Base-by-base conservation (phyloP, 2,113 vertebrate species). In the Hippopotamus amphibius region DNA sequence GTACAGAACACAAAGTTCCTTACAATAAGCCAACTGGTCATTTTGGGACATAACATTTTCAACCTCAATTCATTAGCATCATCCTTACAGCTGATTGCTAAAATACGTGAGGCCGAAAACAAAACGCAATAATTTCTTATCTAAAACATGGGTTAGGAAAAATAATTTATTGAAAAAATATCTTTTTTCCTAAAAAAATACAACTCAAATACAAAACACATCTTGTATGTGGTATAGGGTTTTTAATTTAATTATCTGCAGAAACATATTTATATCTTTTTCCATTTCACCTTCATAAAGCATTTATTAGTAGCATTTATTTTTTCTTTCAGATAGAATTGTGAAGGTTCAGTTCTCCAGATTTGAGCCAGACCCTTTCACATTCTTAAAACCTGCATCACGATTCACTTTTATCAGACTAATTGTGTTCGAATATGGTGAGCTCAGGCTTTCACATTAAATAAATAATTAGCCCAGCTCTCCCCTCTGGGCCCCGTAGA, bases 231-330 rank as follows among this genome's bases (percentile, higher is more conserved):
- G 9, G 85, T 72, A 95, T 55, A 97, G 21, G 12, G 8, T 72
- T 93, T 96, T 97, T 41, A 59, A 93, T 97, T 95, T 87, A 97
- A 97, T 97, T 97, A 86, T 61, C n/a, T 96, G 46, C 79, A 90
- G n/a, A 97, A 59, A 63, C 0, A 89, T 14, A 80, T 89, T 93
- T 92, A 50, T 46, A 10, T 24, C 37, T 37, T 95, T 71, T 84
- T 81, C 12, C 3, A 59, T 43, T 95, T 93, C 33, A 81, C 16
- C 68, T 93, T 96, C 85, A 96, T 61, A 84, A 97, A 97, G 3
- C 48, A 93, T 87, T 95, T 69, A 33, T 30, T 90, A 89, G 84
- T 74, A 21, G 0, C 68, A 95, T 77, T 85, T 37, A 10, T 50
- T 86, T 30, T 81, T 53, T 41, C 22, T 90, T 83, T 90, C 19